Evolutionary conservation across 2,113 vertebrate species (phyloP).

Genomic region (Saccopteryx leptura): DNA sequence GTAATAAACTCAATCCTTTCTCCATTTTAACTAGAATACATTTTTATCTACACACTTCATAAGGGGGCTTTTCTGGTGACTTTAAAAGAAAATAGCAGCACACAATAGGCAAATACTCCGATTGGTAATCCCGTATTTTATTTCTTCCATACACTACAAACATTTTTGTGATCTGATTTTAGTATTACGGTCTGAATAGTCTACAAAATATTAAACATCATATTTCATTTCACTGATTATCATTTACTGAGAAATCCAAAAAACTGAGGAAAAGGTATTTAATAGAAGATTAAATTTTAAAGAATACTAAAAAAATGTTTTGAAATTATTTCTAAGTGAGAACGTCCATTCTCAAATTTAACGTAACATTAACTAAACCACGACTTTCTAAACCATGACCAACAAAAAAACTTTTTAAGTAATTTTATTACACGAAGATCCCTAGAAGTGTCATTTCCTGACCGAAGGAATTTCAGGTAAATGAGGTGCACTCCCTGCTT

Average conservation of each 20-base stretch:
- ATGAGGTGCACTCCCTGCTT: not conserved
- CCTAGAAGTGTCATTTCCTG: slow-evolving; percentile 14
- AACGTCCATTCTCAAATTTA: not conserved
- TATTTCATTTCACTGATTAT: not conserved
- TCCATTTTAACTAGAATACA: not conserved
- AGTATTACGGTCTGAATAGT: not conserved
- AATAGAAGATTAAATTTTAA: not conserved
- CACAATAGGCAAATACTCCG: not conserved
- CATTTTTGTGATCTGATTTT: not conserved
- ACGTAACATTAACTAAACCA: not conserved
- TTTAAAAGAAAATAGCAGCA: not conserved
- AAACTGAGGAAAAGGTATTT: not conserved
- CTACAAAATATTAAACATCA: not conserved
- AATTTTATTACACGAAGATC: not conserved
- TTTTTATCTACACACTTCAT: slow-evolving; percentile 19
- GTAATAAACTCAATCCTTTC: not conserved
- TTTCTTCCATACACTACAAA: not conserved
- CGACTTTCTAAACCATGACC: not conserved
- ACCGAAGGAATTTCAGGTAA: slow-evolving; percentile 43
- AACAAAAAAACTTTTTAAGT: not conserved
- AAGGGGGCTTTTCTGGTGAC: not conserved
- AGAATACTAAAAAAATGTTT: not conserved
- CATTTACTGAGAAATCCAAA: not conserved
- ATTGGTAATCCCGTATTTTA: not conserved
- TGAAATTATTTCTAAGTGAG: slow-evolving; percentile 15